phyloP scores from a whole-genome alignment of 2,797 vertebrate genomes.

The Galago senegalensis region DNA sequence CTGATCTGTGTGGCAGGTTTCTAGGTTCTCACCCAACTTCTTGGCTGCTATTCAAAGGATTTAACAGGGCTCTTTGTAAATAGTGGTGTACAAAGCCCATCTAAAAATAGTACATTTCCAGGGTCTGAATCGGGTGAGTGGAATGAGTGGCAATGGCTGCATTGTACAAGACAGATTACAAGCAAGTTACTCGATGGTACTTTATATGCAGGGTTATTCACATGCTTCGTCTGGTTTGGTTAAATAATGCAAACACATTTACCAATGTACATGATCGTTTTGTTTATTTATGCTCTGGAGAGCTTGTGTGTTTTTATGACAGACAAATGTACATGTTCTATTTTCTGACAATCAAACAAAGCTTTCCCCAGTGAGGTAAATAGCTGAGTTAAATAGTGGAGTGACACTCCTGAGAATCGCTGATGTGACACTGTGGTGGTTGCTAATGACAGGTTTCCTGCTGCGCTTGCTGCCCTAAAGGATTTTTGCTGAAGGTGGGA shows the following conservation, averaged over 20 bases:
- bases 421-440: conserved; percentile 81
- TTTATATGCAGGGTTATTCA: conserved; percentile 67
- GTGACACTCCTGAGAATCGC: conserved; percentile 72
- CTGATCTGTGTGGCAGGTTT: conserved; percentile 77
- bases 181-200: conserved; percentile 48
- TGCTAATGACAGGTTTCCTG: conserved; percentile 86
- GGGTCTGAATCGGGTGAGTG: conserved; percentile 67
- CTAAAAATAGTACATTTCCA: conserved; percentile 82
- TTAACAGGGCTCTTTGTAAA: conserved; percentile 82
- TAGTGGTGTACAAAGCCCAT: conserved; percentile 75
- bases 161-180: conserved; percentile 71
- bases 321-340: conserved; percentile 43
- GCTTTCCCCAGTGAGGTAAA: conserved; percentile 80
- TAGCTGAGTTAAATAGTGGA: conserved; percentile 81
- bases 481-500: conserved; percentile 85
- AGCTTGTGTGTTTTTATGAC: conserved; percentile 76
- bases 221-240: conserved; percentile 72
- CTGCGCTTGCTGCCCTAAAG: conserved; percentile 83
- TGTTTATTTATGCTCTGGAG: conserved; percentile 82
- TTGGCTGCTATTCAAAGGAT: conserved; percentile 85
- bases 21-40: conserved; percentile 81
- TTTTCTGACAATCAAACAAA: conserved; percentile 82
- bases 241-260: conserved; percentile 76
- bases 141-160: conserved; percentile 70
- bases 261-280: conserved; percentile 55